Evolutionary conservation across 2,797 vertebrate genomes (phyloP).

Genomic region (Lepus oiostolus): DNA sequence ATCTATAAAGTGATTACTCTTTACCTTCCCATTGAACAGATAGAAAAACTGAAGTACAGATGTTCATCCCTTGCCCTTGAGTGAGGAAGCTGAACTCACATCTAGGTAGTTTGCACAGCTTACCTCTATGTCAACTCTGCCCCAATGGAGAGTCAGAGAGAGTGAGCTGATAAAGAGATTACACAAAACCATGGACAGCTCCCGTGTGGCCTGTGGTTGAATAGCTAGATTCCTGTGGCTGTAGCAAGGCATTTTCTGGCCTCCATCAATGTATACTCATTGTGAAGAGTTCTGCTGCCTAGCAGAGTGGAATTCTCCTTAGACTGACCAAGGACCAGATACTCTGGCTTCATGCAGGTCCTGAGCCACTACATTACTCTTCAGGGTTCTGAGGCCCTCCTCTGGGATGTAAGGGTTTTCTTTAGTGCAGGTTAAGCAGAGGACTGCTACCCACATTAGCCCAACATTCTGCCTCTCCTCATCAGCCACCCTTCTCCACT

Average conservation of each 20-base stretch:
- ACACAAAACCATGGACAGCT: conserved; percentile 58
- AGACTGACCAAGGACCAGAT: background rate
- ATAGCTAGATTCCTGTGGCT: background rate
- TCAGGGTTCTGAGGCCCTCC: background rate
- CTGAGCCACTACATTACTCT: background rate
- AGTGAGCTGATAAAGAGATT: background rate
- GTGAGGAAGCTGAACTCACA: conserved; percentile 60
- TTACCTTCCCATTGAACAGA: background rate
- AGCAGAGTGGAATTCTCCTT: conserved; percentile 24
- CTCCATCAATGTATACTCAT: background rate
- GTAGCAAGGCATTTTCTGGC: background rate
- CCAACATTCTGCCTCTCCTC: background rate
- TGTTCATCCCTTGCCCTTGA: background rate
- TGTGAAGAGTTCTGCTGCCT: conserved; percentile 31
- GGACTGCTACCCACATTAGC: background rate
- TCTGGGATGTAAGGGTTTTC: conserved; percentile 14
- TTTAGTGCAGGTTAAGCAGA: background rate
- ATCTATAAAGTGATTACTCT: background rate
- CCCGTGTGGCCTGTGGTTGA: background rate
- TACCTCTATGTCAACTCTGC: background rate
- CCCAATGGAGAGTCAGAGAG: background rate
- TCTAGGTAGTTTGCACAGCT: background rate
- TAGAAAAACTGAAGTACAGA: conserved; percentile 9
- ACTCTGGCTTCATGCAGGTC: background rate
- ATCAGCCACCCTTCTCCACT: background rate